phyloP scores from a whole-genome alignment of 2,113 vertebrate genomes.

The Polypterus senegalus region DNA sequence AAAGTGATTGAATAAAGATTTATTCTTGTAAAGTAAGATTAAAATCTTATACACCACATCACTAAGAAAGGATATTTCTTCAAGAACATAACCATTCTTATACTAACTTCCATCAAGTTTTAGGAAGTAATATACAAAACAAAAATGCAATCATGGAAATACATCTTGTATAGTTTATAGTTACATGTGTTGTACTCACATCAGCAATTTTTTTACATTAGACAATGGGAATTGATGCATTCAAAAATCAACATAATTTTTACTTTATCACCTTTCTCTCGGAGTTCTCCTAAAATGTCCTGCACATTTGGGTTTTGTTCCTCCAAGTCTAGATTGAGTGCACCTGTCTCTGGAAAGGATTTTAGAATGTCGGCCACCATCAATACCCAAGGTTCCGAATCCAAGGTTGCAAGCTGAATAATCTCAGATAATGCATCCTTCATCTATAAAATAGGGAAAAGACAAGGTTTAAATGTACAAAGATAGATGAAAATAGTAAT shows the following conservation, averaged over 20 bases:
- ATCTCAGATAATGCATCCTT: conserved; percentile 88
- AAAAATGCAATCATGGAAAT: background rate
- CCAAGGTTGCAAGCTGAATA: conserved; percentile 86
- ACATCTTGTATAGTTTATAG: background rate
- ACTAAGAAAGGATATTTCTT: too few relatives aligned
- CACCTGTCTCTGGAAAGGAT: conserved; percentile 91
- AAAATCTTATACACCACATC: too few relatives aligned
- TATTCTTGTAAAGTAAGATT: too few relatives aligned
- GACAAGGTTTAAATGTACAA: too few relatives aligned
- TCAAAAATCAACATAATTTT: conserved; percentile 1
- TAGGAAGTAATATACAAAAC: too few relatives aligned
- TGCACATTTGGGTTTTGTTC: conserved; percentile 97
- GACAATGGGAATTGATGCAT: background rate
- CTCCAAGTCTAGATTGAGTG: conserved; percentile 89
- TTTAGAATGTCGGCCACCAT: conserved; percentile 98
- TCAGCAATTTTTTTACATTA: background rate
- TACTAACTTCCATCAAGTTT: too few relatives aligned
- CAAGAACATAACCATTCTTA: too few relatives aligned
- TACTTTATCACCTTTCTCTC: conserved; percentile 73
- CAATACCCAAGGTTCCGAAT: conserved; percentile 95
- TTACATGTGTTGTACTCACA: too few relatives aligned
- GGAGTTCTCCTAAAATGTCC: conserved; percentile 85
- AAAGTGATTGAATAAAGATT: too few relatives aligned
- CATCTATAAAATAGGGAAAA: conserved; percentile 56
- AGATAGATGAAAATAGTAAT: too few relatives aligned